Evolutionary conservation across 2,113 vertebrate genomes (phyloP), one percentile per base, ranked within the genome.

Genomic region (Thomomys bottae): DNA sequence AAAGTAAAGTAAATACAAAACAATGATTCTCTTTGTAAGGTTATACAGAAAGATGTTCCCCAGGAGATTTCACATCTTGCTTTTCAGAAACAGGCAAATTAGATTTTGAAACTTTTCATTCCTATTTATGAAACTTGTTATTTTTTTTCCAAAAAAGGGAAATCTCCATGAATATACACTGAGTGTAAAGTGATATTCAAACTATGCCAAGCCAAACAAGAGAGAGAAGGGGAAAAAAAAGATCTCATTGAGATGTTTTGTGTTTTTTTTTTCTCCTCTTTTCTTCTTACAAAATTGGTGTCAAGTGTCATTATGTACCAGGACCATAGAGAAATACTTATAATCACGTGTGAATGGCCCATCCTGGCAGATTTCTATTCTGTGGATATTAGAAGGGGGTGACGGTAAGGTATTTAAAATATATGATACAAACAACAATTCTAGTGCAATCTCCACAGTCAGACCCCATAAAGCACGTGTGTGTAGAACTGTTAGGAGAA

Each of bases 71-170:
- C 67, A 38, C 36, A 86, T 67, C 89, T 77, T 90, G 42, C 88
- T 95, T 96, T 92, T 80, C 23, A 95, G 45, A 84, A 21, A 81
- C 67, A 81, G 81, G n/a, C 88, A 95, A 91, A 94, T 93, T 90
- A 94, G 40, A 87, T 89, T 84, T 72, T 87, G 68, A 87, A 93
- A 88, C 24, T 90, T 92, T 96, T 81, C 80, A 93, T 73, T 91
- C 64, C 67, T 91, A 24, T 88, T 93, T 91, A 94, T 78, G 24
- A 89, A 91, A 93, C 6, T 32, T 71, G 59, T 77, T 95, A 87
- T 54, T 54, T 54, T 49, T 49, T 49, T 49, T 49, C 45, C 14
- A 49, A 92, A 82, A 85, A 87, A 79, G 84, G 89, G 85, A 94
- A 84, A 49, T 21, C 66, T 68, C 91, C 86, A 84, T 89, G 77